Evolutionary conservation across 2,797 vertebrate genomes (phyloP), one percentile per base, ranked within the genome.

Genomic region (Acipenser transmontanus): DNA sequence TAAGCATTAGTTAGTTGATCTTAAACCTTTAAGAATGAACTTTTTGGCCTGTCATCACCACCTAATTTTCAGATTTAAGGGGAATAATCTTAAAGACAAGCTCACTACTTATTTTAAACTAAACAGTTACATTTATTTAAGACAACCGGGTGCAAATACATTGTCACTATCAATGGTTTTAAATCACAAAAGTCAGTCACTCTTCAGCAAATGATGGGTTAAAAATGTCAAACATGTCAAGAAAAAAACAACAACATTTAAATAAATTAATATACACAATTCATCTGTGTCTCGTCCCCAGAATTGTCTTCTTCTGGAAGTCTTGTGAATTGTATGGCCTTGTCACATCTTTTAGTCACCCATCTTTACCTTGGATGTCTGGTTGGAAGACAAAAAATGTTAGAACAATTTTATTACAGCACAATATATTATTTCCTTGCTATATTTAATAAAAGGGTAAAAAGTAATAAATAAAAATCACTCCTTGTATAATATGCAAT

Each of bases 301-400:
- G 85, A 84, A 84, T 75, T 68, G 69, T 34, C 34, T 34, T 34
- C 34, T 34, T 73, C 63, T 34, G 34, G 34, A 81, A 81, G 76
- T 78, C 72, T 47, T 70, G 47, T 9, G 65, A 50, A 49, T 67
- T 13, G 20, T 47, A 72, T 66, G 47, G 14, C 12, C 56, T 70
- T 59, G 67, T 47, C 52, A 10, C 13, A n/a, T 74, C 79, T 59
- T 85, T 76, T 91, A 98, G 82, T 98, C 91, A 61, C 96, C 97
- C 97, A 99, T 99, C 90, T 98, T 99, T 93, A 98, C 94, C 92
- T 91, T 96, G 34, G 96, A 98, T 47, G 96, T 98, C 96, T 99
- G 82, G 48, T 66, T 70, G 47, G 61, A 62, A 61, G 49, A 20
- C 66, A 13, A 61, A 56, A 62, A 7, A 68, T 70, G 65, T 5